Percentiles rank a stretch among this genome's conserved stretches.
These are phyloP conservation scores for Ifrita kowaldi DNA, from an alignment of 2,113 vertebrate genomes.

Conservation along the genomic window DNA sequence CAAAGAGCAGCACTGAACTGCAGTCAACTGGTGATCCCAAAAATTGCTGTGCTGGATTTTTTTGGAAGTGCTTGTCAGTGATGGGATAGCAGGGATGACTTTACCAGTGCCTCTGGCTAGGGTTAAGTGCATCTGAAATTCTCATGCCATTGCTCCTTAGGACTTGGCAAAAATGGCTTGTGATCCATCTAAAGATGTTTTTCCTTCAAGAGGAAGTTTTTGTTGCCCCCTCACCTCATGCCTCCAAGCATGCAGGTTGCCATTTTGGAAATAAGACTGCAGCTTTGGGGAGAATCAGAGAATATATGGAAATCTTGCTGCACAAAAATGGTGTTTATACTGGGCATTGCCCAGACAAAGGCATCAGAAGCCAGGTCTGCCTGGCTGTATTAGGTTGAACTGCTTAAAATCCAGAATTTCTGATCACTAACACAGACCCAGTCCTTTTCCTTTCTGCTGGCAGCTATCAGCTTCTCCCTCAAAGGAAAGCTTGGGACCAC, in stretches of 20 bases:
- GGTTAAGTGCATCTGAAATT: neutral
- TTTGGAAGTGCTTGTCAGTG: neutral
- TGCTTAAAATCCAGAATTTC: neutral
- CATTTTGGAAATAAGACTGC: neutral
- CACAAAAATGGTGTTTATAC: neutral
- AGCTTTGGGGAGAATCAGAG: neutral
- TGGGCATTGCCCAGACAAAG: neutral
- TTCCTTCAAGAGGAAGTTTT: neutral
- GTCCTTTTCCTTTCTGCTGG: neutral
- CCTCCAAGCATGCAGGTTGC: neutral
- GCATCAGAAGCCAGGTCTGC: neutral
- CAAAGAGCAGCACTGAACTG: neutral
- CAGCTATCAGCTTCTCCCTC: rapidly evolving
- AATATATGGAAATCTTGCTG: neutral
- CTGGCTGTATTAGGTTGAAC: neutral
- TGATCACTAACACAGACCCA: neutral
- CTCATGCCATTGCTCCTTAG: neutral
- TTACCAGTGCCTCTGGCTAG: neutral
- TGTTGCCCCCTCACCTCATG: neutral
- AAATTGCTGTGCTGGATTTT: rapidly evolving
- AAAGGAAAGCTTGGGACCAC: neutral
- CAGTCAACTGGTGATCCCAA: neutral
- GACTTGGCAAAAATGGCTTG: neutral
- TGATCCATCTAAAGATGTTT: neutral
- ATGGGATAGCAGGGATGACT: neutral